A percentile compares a stretch with the other conserved stretches of the same genome.
These are phyloP conservation scores for Sinodicranocentrus sp. DNA, from an alignment of 2,888 invertebrate species.

Conservation along the genomic window DNA sequence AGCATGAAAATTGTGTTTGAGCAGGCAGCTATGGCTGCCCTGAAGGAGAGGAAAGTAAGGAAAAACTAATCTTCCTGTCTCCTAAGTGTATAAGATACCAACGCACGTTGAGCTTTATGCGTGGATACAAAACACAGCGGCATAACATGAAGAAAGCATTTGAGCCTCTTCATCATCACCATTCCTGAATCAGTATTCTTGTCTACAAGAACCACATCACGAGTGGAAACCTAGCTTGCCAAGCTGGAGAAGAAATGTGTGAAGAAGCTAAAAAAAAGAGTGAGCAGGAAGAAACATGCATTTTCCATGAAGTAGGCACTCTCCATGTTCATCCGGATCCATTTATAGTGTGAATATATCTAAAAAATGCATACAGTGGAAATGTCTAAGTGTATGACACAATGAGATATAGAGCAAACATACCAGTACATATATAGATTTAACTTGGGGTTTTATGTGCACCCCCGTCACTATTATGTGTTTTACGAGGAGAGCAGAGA, in stretches of 20 bases:
- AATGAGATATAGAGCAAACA: no score
- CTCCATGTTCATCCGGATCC: no score
- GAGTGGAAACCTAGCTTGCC: slow-evolving; percentile 1
- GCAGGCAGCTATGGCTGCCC: slow-evolving; percentile 5
- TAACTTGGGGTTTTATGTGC: no score
- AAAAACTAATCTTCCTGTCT: slow-evolving; percentile 34
- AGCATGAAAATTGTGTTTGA: slow-evolving; percentile 55
- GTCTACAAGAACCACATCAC: no score
- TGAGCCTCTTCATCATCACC: not conserved
- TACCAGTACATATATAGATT: no score
- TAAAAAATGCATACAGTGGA: no score
- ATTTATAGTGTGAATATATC: no score
- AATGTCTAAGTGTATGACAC: no score
- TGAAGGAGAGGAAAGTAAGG: not conserved
- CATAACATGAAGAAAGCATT: not conserved
- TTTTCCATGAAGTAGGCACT: not conserved
- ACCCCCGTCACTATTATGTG: no score
- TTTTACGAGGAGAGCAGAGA: no score
- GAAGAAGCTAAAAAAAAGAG: not conserved
- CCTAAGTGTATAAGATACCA: no score
- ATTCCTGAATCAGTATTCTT: not conserved
- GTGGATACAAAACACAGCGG: not conserved
- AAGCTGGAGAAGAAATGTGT: slow-evolving; percentile 17
- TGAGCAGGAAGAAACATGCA: slow-evolving; percentile 5
- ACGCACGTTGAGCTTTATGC: no score